These are phyloP conservation scores for Coregonus suidteri DNA, from an alignment of 2,797 vertebrate species.

Conservation along the genomic window DNA sequence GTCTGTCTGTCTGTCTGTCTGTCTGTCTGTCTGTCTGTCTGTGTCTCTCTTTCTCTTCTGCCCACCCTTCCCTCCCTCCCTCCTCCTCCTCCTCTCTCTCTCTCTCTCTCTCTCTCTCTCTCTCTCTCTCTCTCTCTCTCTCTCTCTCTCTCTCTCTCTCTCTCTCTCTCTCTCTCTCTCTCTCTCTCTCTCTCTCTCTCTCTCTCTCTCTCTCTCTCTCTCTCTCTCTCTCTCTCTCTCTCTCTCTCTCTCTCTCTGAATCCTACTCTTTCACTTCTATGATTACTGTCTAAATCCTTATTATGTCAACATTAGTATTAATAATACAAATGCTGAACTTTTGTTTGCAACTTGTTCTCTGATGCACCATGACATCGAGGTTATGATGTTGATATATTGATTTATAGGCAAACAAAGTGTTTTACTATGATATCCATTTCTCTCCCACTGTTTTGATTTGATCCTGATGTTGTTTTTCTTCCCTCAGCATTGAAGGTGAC, in stretches of 20 bases:
- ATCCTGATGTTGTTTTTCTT: neutral
- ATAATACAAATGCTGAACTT: neutral
- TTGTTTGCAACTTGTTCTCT: neutral
- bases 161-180: neutral
- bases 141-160: too few species aligned
- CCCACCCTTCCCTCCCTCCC: too few species aligned
- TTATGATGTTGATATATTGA: neutral
- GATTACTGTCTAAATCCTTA: neutral
- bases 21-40: too few species aligned
- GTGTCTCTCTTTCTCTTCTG: too few species aligned
- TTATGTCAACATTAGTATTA: neutral
- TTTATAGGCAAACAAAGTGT: neutral
- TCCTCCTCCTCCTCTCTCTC: too few species aligned
- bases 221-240: too few species aligned
- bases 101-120: too few species aligned
- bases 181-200: too few species aligned
- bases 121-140: neutral
- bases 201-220: neutral
- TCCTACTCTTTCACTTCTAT: neutral
- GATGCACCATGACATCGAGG: neutral
- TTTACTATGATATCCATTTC: neutral
- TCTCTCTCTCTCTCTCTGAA: neutral
- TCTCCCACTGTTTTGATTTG: neutral
- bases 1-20: too few species aligned
- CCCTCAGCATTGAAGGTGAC: slow-evolving; percentile 57